Conservation (phyloP, 2,113 vertebrate genomes). For the Cololabis saira region DNA sequence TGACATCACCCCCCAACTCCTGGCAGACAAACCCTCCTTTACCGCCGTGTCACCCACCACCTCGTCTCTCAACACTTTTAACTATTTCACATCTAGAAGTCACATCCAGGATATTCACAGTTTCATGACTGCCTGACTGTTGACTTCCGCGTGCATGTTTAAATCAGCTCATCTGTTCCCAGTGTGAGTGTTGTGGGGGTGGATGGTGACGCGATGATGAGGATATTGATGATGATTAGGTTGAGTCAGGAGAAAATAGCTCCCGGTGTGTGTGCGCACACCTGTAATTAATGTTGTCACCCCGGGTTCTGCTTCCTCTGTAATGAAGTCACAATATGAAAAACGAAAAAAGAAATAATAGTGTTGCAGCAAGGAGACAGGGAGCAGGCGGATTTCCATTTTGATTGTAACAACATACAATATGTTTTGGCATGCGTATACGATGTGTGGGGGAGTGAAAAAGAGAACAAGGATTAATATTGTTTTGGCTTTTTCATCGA, state of each 20-base stretch:
- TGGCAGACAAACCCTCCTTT: constrained; percentile 5
- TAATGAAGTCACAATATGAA: constrained; percentile 58
- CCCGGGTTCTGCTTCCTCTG: constrained; percentile 40
- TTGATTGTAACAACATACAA: constrained; percentile 50
- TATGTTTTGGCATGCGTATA: constrained; percentile 55
- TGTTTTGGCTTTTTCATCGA: constrained; percentile 13
- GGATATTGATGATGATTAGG: constrained; percentile 61
- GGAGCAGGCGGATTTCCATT: constrained; percentile 56
- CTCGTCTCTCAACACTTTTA: constrained; percentile 32
- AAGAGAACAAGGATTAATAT: constrained; percentile 24
- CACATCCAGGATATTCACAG: constrained; percentile 21
- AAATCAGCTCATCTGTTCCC: constrained; percentile 43
- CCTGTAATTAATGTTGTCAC: constrained; percentile 75
- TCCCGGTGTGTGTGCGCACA: constrained; percentile 53
- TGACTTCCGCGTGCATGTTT: constrained; percentile 37
- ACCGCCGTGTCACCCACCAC: constrained; percentile 31
- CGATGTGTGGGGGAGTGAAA: constrained; percentile 25
- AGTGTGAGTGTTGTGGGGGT: constrained; percentile 39
- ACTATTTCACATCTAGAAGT: constrained; percentile 62
- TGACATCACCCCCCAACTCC: constrained; percentile 28
- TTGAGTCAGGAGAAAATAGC: constrained; percentile 61
- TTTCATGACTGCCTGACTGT: constrained; percentile 30
- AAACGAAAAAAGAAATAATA: constrained; percentile 18
- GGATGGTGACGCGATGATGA: constrained; percentile 41
- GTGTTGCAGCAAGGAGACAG: constrained; percentile 12